phyloP scores from a whole-genome alignment of 1,140 invertebrate genomes.

The Drosophila oshimai region DNA sequence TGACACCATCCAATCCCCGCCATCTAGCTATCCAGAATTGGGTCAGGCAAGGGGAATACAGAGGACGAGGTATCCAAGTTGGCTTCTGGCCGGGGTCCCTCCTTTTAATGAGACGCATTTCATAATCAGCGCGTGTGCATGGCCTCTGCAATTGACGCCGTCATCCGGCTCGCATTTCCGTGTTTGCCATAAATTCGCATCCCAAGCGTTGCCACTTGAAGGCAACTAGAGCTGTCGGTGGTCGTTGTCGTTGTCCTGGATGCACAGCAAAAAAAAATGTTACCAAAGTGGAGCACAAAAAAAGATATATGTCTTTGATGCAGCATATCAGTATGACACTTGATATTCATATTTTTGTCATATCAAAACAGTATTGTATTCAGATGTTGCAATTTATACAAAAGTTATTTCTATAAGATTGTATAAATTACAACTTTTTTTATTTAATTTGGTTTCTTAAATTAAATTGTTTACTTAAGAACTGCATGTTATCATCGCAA shows the following conservation, averaged over 20 bases:
- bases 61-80: background rate
- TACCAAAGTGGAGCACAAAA: background rate
- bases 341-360: too few species aligned
- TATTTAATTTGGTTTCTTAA: too few species aligned
- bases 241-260: background rate
- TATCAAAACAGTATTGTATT: too few species aligned
- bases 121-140: conserved; percentile 67
- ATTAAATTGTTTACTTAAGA: too few species aligned
- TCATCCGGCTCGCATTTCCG: conserved; percentile 64
- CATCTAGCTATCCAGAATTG: conserved; percentile 43
- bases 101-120: conserved; percentile 76
- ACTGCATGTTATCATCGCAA: too few species aligned
- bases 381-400: too few species aligned
- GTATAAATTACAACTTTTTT: too few species aligned
- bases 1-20: conserved; percentile 38
- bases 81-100: conserved; percentile 24
- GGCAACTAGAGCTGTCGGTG: conserved; percentile 53
- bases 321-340: too few species aligned
- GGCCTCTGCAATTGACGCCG: conserved; percentile 52
- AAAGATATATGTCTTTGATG: too few species aligned
- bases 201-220: conserved; percentile 55
- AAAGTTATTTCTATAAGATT: too few species aligned
- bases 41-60: conserved; percentile 35
- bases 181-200: conserved; percentile 72
- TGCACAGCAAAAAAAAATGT: background rate